Percentiles rank a stretch among this genome's conserved stretches.
phyloP scores from a whole-genome alignment of 1,140 invertebrate species.

The Tenebrio molitor region DNA sequence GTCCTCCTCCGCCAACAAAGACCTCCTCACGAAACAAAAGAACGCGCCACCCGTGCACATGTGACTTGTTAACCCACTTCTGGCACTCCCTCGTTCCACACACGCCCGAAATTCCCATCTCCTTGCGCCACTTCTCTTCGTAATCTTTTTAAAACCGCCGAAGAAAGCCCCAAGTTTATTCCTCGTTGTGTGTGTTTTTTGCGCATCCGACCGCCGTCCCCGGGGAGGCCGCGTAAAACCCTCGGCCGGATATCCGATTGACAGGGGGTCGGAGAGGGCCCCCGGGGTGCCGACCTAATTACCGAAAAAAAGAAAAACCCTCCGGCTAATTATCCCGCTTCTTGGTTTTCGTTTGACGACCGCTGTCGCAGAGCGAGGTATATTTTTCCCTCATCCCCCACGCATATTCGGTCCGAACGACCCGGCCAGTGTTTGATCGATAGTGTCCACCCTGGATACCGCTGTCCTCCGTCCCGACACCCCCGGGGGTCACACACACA shows the following conservation, averaged over 20 bases:
- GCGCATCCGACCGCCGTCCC: too few relatives aligned
- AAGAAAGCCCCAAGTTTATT: too few relatives aligned
- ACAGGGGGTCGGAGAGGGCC: constrained; percentile 45
- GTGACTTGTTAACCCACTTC: too few relatives aligned
- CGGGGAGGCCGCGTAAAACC: constrained; percentile 52
- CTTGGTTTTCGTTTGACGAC: constrained; percentile 43
- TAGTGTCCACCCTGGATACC: constrained; percentile 61
- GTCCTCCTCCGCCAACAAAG: too few relatives aligned
- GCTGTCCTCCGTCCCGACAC: constrained; percentile 47
- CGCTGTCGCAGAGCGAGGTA: constrained; percentile 30
- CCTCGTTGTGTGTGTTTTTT: too few relatives aligned
- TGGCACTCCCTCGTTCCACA: too few relatives aligned
- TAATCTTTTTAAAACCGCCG: too few relatives aligned
- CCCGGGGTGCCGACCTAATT: not conserved
- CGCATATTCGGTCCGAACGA: constrained; percentile 55
- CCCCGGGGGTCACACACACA: constrained; percentile 60
- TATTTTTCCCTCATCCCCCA: constrained; percentile 49
- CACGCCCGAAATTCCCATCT: too few relatives aligned
- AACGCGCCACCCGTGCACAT: too few relatives aligned
- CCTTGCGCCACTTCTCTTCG: too few relatives aligned
- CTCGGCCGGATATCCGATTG: constrained; percentile 55
- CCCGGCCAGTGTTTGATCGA: constrained; percentile 59
- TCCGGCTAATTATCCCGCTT: not conserved
- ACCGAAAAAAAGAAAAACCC: constrained; percentile 18
- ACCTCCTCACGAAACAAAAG: too few relatives aligned